Percentiles rank a stretch among this genome's conserved stretches.
phyloP scores from a whole-genome alignment of 2,797 vertebrate species.

The Sebastes vulpes region DNA sequence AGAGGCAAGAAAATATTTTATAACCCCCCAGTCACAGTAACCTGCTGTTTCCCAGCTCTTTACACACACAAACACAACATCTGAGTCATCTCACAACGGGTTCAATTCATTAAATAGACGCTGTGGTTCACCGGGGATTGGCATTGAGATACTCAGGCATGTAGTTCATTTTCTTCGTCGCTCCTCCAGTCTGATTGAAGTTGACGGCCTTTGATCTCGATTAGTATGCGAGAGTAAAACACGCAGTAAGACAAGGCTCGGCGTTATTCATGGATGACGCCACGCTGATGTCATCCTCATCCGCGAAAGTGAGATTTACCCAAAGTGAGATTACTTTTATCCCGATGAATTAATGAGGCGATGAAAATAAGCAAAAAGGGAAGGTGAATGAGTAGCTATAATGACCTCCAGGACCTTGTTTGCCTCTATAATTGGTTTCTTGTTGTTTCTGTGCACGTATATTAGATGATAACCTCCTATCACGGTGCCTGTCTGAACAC shows the following conservation, averaged over 20 bases:
- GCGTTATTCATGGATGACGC: constrained; percentile 59
- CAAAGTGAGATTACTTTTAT: constrained; percentile 36
- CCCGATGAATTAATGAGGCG: constrained; percentile 31
- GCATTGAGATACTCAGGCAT: constrained; percentile 49
- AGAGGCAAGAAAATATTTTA: background rate
- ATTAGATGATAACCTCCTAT: constrained; percentile 16
- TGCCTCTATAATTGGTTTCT: constrained; percentile 41
- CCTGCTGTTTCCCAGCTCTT: background rate
- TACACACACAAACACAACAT: background rate
- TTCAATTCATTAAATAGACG: constrained; percentile 61
- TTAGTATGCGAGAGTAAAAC: constrained; percentile 49
- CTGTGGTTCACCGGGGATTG: constrained; percentile 50
- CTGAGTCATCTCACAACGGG: constrained; percentile 38
- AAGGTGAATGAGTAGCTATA: constrained; percentile 9
- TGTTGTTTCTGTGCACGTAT: constrained; percentile 29
- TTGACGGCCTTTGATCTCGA: constrained; percentile 63
- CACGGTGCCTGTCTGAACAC: constrained; percentile 15
- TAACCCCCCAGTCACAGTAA: background rate
- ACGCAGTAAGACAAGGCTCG: constrained; percentile 7
- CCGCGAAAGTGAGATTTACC: constrained; percentile 17
- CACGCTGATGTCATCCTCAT: constrained; percentile 61
- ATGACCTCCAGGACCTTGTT: constrained; percentile 37
- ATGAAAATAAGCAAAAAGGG: background rate
- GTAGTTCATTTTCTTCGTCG: constrained; percentile 48
- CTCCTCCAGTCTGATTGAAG: constrained; percentile 56